Evolutionary conservation across 2,797 vertebrate species (phyloP).

Genomic region (Rhadinocentrus ornatus): DNA sequence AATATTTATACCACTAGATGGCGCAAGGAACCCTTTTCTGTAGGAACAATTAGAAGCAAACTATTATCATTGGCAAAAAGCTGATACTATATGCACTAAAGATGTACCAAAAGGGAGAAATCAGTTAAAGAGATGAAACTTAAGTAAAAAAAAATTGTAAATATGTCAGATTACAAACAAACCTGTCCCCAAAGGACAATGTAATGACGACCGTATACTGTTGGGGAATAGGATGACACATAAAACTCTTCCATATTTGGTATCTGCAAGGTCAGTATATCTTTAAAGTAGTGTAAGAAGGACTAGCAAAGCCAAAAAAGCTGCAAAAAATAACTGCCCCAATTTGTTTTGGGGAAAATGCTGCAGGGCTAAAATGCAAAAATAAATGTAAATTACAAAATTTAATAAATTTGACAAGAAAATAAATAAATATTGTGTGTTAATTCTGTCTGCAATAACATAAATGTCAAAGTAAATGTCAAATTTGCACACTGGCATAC

Average conservation of each 20-base stretch:
- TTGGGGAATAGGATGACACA: background rate
- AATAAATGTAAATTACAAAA: background rate
- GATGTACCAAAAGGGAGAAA: background rate
- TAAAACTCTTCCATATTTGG: background rate
- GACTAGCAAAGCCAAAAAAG: too few relatives aligned
- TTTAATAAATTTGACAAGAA: too few relatives aligned
- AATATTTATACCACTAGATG: slow-evolving; percentile 23
- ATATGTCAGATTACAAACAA: too few relatives aligned
- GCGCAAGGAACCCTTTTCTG: background rate
- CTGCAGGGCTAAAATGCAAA: background rate
- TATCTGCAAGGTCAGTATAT: background rate
- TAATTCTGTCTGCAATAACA: too few relatives aligned
- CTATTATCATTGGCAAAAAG: background rate
- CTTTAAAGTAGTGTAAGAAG: too few relatives aligned
- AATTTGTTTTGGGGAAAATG: too few relatives aligned
- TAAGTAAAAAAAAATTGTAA: background rate
- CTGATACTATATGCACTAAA: too few relatives aligned
- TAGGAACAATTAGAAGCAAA: background rate
- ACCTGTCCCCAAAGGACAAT: background rate
- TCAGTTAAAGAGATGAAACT: background rate
- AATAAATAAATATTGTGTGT: too few relatives aligned
- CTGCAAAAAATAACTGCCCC: background rate
- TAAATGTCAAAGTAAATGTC: too few relatives aligned
- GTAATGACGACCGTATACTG: too few relatives aligned
- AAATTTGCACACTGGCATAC: too few relatives aligned